phyloP scores from a whole-genome alignment of 1,140 invertebrate species.

The Microvelia longipes region DNA sequence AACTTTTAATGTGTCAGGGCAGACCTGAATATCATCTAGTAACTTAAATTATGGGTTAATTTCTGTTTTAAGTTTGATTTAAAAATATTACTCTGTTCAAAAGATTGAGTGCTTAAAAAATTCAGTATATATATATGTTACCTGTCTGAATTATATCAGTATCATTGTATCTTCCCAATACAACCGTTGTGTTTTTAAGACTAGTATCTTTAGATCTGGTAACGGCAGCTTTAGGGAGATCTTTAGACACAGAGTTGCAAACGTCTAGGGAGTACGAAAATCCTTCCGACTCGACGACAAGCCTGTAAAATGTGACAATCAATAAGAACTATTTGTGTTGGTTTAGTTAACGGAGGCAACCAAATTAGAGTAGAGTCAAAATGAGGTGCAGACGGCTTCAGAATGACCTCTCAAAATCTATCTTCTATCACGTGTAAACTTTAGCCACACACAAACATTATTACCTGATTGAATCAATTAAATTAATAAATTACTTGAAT shows the following conservation, averaged over 20 bases:
- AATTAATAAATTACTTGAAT: no score
- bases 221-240: not conserved
- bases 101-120: no score
- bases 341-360: not conserved
- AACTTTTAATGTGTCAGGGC: not conserved
- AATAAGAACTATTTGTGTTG: not conserved
- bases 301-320: not conserved
- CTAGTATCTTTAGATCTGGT: not conserved
- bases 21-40: not conserved
- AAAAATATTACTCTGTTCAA: no score
- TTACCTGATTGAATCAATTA: no score
- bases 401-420: no score
- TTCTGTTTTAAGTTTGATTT: no score
- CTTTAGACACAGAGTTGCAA: not conserved
- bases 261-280: not conserved
- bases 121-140: not conserved
- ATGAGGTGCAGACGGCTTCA: no score
- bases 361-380: not conserved
- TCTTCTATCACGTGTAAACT: no score
- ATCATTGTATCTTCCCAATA: not conserved
- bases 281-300: not conserved
- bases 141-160: not conserved
- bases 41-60: not conserved
- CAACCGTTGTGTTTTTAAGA: not conserved
- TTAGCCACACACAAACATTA: no score